These are phyloP conservation scores for Microtus richardsoni DNA, from an alignment of 2,113 vertebrate species.

Conservation along the genomic window DNA sequence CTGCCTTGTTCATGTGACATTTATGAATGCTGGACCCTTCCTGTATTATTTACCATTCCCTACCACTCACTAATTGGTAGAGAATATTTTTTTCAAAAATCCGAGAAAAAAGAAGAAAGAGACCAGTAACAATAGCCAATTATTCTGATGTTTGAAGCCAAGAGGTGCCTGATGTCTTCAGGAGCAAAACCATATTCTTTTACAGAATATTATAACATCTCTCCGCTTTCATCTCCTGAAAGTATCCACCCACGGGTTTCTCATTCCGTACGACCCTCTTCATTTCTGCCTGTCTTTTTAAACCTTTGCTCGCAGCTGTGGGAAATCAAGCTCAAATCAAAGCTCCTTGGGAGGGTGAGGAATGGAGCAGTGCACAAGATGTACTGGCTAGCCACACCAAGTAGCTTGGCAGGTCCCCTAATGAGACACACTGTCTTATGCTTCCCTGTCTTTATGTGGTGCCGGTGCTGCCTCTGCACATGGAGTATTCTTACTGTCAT, in stretches of 20 bases:
- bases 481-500: slow-evolving; percentile 18
- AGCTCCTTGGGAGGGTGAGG: slow-evolving; percentile 34
- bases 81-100: slow-evolving; percentile 40
- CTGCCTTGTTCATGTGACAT: slow-evolving; percentile 51
- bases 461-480: background rate
- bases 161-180: slow-evolving; percentile 60
- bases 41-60: slow-evolving; percentile 50
- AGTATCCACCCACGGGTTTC: slow-evolving; percentile 51
- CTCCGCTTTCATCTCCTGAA: slow-evolving; percentile 72
- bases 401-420: background rate
- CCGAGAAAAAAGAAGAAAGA: slow-evolving; percentile 7
- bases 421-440: slow-evolving; percentile 18
- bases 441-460: background rate
- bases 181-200: slow-evolving; percentile 61
- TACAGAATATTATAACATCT: slow-evolving; percentile 58
- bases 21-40: slow-evolving; percentile 60
- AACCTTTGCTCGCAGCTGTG: slow-evolving; percentile 62
- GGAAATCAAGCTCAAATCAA: slow-evolving; percentile 70
- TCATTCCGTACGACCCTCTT: slow-evolving; percentile 61
- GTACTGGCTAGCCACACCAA: background rate
- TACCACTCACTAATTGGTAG: slow-evolving; percentile 58
- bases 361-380: background rate
- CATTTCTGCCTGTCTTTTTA: slow-evolving; percentile 69
- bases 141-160: slow-evolving; percentile 67
- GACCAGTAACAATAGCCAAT: slow-evolving; percentile 67